These are phyloP conservation scores for Syritta pipiens DNA, from an alignment of 2,888 invertebrate species.

Conservation along the genomic window DNA sequence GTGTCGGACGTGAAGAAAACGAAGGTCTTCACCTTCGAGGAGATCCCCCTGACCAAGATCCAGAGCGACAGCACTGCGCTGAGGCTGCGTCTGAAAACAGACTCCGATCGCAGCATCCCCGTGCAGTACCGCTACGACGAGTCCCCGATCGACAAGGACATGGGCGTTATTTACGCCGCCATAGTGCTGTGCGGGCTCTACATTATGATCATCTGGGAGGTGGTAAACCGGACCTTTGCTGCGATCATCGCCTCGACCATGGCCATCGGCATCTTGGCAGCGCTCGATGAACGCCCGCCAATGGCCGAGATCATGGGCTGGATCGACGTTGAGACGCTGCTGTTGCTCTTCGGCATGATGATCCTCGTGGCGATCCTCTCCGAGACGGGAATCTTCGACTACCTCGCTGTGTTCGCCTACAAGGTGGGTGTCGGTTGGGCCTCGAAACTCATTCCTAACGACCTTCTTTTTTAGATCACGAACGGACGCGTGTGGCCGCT, in stretches of 20 bases:
- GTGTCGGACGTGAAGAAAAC: slow-evolving; percentile 80
- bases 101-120: slow-evolving; percentile 77
- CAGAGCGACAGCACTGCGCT: slow-evolving; percentile 71
- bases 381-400: slow-evolving; percentile 90
- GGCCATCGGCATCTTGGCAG: slow-evolving; percentile 85
- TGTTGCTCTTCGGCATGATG: slow-evolving; percentile 90
- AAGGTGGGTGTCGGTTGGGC: slow-evolving; percentile 80
- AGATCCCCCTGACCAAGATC: slow-evolving; percentile 63
- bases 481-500: slow-evolving; percentile 87
- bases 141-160: slow-evolving; percentile 83
- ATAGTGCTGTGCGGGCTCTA: slow-evolving; percentile 87
- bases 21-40: slow-evolving; percentile 73
- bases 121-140: slow-evolving; percentile 83
- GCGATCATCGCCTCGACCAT: slow-evolving; percentile 87
- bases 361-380: slow-evolving; percentile 87
- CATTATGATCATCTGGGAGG: slow-evolving; percentile 87
- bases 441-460: not conserved
- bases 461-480: slow-evolving; percentile 81
- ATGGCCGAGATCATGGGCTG: slow-evolving; percentile 86
- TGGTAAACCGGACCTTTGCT: slow-evolving; percentile 87
- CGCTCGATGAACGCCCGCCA: slow-evolving; percentile 85
- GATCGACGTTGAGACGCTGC: slow-evolving; percentile 87
- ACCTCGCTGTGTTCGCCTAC: slow-evolving; percentile 85
- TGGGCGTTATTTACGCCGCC: slow-evolving; percentile 87
- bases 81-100: slow-evolving; percentile 74